phyloP scores from a whole-genome alignment of 1,140 invertebrate genomes.

The Diorhabda carinulata region DNA sequence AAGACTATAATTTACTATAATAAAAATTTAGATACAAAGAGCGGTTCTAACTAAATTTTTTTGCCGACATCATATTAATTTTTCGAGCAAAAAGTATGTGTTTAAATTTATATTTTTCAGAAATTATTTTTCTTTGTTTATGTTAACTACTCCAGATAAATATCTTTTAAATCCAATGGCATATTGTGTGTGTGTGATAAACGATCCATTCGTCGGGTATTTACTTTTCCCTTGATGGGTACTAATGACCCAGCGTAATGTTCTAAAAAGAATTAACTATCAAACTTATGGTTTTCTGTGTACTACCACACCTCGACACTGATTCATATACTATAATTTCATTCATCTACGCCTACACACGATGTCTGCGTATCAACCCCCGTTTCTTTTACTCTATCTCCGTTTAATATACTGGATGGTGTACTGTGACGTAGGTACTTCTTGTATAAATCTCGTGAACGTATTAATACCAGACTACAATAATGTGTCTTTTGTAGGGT shows the following conservation, averaged over 20 bases:
- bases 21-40: too few relatives aligned
- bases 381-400: constrained; percentile 8
- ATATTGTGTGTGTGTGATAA: background rate
- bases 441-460: constrained; percentile 16
- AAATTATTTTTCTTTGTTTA: background rate
- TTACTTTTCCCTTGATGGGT: constrained; percentile 10
- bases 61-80: too few relatives aligned
- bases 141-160: background rate
- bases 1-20: too few relatives aligned
- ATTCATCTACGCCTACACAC: constrained; percentile 21
- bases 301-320: constrained; percentile 22
- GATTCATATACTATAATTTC: constrained; percentile 25
- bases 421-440: constrained; percentile 6
- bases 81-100: too few relatives aligned
- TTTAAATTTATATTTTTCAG: too few relatives aligned
- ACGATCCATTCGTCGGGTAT: background rate
- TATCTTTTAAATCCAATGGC: background rate
- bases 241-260: constrained; percentile 8
- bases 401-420: background rate
- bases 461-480: constrained; percentile 24
- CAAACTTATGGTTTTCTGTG: constrained; percentile 19
- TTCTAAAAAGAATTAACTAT: constrained; percentile 20
- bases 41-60: too few relatives aligned
- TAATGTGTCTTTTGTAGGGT: constrained; percentile 21
- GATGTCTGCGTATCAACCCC: constrained; percentile 19